These are phyloP conservation scores for Spea multiplicata DNA, from an alignment of 2,113 vertebrate genomes.

Conservation along the genomic window DNA sequence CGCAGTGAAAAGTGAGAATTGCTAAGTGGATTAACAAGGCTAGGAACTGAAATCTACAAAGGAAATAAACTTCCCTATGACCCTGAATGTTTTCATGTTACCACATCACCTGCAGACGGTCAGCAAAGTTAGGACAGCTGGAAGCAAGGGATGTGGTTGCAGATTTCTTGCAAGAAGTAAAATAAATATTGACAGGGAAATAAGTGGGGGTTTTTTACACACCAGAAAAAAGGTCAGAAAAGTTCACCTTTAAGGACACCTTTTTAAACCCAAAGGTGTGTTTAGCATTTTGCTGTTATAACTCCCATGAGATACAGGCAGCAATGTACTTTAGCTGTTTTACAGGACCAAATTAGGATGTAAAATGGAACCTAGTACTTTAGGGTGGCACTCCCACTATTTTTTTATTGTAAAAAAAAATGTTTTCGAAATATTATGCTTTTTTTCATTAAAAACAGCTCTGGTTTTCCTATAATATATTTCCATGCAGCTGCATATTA, in stretches of 20 bases:
- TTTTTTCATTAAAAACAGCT: too few species aligned
- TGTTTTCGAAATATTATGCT: too few species aligned
- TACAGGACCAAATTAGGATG: too few species aligned
- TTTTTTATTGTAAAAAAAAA: too few species aligned
- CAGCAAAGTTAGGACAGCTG: constrained; percentile 51
- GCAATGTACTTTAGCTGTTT: too few species aligned
- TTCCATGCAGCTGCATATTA: too few species aligned
- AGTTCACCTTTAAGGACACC: constrained; percentile 16
- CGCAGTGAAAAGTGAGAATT: background rate
- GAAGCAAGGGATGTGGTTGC: constrained; percentile 58
- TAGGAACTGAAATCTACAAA: constrained; percentile 54
- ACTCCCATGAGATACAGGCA: too few species aligned
- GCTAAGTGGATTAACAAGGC: background rate
- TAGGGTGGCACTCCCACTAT: too few species aligned
- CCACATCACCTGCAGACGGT: constrained; percentile 41
- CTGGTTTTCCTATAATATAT: too few species aligned
- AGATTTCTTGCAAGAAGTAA: constrained; percentile 48
- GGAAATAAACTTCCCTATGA: constrained; percentile 47
- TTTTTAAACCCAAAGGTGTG: too few species aligned
- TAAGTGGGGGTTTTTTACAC: background rate
- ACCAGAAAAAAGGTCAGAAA: constrained; percentile 33
- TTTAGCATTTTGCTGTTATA: too few species aligned
- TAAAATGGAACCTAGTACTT: too few species aligned
- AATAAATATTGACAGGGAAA: constrained; percentile 33
- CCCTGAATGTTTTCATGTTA: constrained; percentile 41